These are phyloP conservation scores for Laspeyria flexula DNA, from an alignment of 2,888 invertebrate genomes.

Conservation along the genomic window DNA sequence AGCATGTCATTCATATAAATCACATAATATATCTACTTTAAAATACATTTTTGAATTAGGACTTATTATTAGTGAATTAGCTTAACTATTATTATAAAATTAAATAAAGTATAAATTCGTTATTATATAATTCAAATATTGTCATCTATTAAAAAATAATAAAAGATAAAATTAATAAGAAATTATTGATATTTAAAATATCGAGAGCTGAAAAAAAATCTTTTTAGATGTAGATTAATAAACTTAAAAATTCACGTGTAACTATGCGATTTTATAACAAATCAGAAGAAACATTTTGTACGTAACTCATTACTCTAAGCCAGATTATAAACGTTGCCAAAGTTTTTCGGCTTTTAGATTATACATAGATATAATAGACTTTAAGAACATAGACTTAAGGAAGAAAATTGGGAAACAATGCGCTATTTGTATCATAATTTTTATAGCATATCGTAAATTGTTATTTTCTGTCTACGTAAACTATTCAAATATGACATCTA, in stretches of 20 bases:
- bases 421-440: constrained; percentile 79
- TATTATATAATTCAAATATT: too few relatives aligned
- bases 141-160: constrained; percentile 12
- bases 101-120: constrained; percentile 15
- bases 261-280: constrained; percentile 25
- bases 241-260: constrained; percentile 14
- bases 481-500: constrained; percentile 30
- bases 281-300: constrained; percentile 31
- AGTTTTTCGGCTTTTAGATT: constrained; percentile 35
- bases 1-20: too few relatives aligned
- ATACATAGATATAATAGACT: constrained; percentile 18
- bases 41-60: constrained; percentile 23
- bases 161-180: constrained; percentile 17
- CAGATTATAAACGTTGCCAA: constrained; percentile 51
- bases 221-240: constrained; percentile 17
- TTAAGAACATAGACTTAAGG: constrained; percentile 43
- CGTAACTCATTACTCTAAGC: constrained; percentile 32
- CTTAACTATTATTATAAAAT: constrained; percentile 17
- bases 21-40: constrained; percentile 23
- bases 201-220: constrained; percentile 8
- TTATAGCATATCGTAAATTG: constrained; percentile 71
- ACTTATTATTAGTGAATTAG: too few relatives aligned
- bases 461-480: constrained; percentile 32
- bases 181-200: constrained; percentile 4
- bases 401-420: constrained; percentile 80